Evolutionary conservation across 2,797 vertebrate species (phyloP), one percentile per base, ranked within the genome.

Genomic region (Mycteria americana): DNA sequence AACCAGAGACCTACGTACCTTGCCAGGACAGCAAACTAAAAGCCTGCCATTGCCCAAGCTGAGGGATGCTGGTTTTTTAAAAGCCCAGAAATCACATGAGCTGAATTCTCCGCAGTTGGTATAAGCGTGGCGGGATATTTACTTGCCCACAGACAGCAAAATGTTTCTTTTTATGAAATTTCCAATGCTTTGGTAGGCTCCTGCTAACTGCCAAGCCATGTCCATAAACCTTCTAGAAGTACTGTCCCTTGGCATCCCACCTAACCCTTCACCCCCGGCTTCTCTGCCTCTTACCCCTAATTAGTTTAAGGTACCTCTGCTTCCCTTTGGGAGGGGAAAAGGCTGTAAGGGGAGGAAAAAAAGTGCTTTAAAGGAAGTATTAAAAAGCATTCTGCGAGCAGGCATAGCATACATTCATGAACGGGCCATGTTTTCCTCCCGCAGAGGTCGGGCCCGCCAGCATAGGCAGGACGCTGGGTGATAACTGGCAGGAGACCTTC

Each of bases 321-420:
- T 63, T 88, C 74, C 90, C 50, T 80, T 69, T 69, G 62, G 83
- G 88, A 92, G 46, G 41, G n/a, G 15, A 84, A 89, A 86, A 81
- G 37, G 77, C 45, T 80, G 14, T 85, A 93, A 95, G 83, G 27
- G 28, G 45, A 77, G 43, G 7, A n/a, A 21, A 37, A 76, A 65
- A 74, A 75, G 13, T 25, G 79, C 90, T 93, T 67, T 81, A 93
- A 89, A 95, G 53, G 76, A 84, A 80, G 57, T 23, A 83, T 92
- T 95, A 85, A 92, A 95, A 82, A 91, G 24, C 56, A 35, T 45
- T 78, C 50, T 73, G 50, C 0, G 2, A 93, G 73, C 63, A 86
- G 46, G 54, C 79, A 75, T 0, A 0, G 87, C 16, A 22, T 51
- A 39, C 27, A 16, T 10, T 59, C 45, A 18, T 15, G 68, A 62